These are phyloP conservation scores for Anolis carolinensis DNA, from an alignment of 2,113 vertebrate genomes.

Conservation along the genomic window DNA sequence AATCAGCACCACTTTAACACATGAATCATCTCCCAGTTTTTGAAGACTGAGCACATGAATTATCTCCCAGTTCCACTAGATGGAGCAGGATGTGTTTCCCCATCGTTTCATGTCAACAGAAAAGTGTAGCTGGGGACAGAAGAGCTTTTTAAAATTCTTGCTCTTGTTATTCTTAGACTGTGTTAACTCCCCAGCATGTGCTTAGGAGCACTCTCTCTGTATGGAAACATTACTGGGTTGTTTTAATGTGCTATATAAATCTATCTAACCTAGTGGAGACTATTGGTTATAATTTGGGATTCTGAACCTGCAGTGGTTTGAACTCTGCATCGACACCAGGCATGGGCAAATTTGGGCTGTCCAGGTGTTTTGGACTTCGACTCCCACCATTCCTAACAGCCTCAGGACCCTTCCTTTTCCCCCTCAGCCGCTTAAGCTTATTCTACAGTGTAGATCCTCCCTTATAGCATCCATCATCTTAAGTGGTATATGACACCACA, in stretches of 20 bases:
- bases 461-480: no score
- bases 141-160: neutral
- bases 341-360: no score
- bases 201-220: neutral
- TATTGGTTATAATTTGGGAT: neutral
- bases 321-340: neutral
- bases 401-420: no score
- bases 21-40: fast-evolving
- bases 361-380: no score
- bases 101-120: neutral
- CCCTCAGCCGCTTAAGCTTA: no score
- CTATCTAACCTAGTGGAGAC: neutral
- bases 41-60: conserved; percentile 51
- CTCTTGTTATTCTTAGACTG: neutral
- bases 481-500: no score
- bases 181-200: neutral
- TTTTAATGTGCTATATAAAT: conserved; percentile 15
- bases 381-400: no score
- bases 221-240: neutral
- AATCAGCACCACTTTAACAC: conserved; percentile 25
- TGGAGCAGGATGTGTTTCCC: conserved; percentile 38
- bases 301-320: neutral
- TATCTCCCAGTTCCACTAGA: conserved; percentile 26
- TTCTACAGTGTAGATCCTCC: no score
- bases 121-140: conserved; percentile 27